These are phyloP conservation scores for Zaprionus obscuricornis DNA, from an alignment of 2,888 invertebrate species.

Conservation along the genomic window DNA sequence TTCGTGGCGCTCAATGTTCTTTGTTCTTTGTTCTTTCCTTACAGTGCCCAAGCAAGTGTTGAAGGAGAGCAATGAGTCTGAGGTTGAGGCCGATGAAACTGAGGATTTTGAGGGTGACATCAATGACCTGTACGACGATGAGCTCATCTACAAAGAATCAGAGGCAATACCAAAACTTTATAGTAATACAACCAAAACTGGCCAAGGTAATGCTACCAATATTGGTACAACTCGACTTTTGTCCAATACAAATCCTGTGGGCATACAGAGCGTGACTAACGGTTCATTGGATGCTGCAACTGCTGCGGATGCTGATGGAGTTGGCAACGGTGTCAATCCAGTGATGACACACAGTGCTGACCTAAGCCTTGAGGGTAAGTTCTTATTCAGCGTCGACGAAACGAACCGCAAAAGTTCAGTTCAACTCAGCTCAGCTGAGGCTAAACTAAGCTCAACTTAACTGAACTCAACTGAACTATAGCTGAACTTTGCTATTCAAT, in stretches of 20 bases:
- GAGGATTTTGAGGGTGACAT: constrained; percentile 85
- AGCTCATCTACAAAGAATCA: constrained; percentile 85
- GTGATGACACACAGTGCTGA: constrained; percentile 82
- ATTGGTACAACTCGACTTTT: constrained; percentile 27
- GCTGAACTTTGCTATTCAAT: neutral
- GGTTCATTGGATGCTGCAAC: constrained; percentile 65
- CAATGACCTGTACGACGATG: constrained; percentile 85
- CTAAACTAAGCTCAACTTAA: no score
- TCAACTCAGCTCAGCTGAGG: neutral
- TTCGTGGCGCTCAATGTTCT: constrained; percentile 30
- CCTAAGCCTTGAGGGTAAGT: constrained; percentile 81
- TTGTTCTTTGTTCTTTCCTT: constrained; percentile 30
- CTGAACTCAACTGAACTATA: neutral
- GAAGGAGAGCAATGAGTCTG: constrained; percentile 91
- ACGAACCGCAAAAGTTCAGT: neutral
- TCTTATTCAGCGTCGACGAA: no score
- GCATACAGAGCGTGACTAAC: constrained; percentile 57
- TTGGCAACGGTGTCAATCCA: constrained; percentile 77
- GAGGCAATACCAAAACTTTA: constrained; percentile 85
- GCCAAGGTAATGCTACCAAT: constrained; percentile 52
- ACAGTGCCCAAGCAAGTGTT: constrained; percentile 92
- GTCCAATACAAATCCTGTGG: constrained; percentile 42
- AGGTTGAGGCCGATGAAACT: constrained; percentile 90
- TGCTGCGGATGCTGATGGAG: constrained; percentile 69
- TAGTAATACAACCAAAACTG: constrained; percentile 78